These are phyloP conservation scores for Pachliopta kotzebuea DNA, from an alignment of 2,888 invertebrate species.

Conservation along the genomic window DNA sequence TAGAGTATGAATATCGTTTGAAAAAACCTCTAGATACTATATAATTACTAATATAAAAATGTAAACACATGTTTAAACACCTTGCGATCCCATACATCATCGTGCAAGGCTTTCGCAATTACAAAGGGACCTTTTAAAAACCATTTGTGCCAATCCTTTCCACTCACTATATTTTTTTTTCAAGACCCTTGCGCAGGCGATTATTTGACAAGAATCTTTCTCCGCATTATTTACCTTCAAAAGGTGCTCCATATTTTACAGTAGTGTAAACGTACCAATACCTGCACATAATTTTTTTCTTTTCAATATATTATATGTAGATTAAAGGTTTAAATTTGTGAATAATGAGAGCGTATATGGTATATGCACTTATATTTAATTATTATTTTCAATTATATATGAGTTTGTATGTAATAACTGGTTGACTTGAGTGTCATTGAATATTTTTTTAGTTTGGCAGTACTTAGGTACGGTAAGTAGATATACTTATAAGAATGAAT, in stretches of 20 bases:
- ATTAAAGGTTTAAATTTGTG: no score
- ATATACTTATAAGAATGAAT: no score
- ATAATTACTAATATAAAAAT: background rate
- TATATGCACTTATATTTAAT: no score
- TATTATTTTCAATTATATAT: no score
- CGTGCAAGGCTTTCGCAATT: constrained; percentile 47
- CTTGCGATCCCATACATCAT: constrained; percentile 45
- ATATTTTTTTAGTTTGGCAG: no score
- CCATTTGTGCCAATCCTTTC: constrained; percentile 55
- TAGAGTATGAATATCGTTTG: background rate
- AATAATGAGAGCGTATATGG: no score
- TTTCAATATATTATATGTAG: no score
- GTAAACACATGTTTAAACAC: constrained; percentile 36
- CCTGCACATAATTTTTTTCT: no score
- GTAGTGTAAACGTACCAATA: constrained; percentile 40
- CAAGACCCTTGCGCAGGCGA: constrained; percentile 63
- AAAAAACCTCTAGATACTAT: background rate
- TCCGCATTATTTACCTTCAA: constrained; percentile 50
- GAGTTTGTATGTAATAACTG: no score
- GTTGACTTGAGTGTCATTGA: no score
- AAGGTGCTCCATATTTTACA: constrained; percentile 52
- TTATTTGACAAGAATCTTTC: constrained; percentile 67
- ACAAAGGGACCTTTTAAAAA: constrained; percentile 38
- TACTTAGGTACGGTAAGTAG: no score
- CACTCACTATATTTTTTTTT: constrained; percentile 45